These are phyloP conservation scores for Setophaga petechia DNA, from an alignment of 2,113 vertebrate genomes.

Conservation along the genomic window DNA sequence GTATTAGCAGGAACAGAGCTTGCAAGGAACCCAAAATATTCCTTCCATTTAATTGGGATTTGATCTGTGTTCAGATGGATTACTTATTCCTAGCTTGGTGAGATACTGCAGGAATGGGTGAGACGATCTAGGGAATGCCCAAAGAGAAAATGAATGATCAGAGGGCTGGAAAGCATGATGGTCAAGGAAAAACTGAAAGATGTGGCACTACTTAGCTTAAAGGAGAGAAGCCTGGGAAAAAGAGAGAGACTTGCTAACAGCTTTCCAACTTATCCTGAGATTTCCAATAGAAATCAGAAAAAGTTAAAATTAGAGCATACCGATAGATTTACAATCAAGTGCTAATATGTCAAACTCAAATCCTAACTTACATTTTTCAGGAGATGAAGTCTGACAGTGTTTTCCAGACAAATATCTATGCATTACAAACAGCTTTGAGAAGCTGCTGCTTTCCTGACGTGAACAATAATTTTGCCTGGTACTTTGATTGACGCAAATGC, in stretches of 20 bases:
- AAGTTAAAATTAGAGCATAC: background rate
- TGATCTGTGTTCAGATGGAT: rapidly evolving
- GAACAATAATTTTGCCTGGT: background rate
- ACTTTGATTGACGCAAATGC: constrained; percentile 42
- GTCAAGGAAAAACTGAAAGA: background rate
- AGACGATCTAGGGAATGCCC: background rate
- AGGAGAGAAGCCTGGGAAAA: background rate
- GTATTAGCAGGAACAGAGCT: background rate
- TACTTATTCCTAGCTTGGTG: background rate
- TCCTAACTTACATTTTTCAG: background rate
- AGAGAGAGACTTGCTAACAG: background rate
- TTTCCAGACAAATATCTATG: background rate
- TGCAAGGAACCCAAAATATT: background rate
- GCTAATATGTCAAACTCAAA: background rate
- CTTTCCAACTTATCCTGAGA: background rate
- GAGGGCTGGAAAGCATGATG: background rate
- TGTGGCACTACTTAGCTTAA: background rate
- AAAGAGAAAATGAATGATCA: background rate
- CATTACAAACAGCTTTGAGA: background rate
- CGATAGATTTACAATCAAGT: background rate
- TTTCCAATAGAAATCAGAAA: background rate
- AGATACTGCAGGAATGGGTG: background rate
- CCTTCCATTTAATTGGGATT: background rate
- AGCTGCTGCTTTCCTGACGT: background rate
- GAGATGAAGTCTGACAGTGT: background rate